These are phyloP conservation scores for Poicephalus meyeri DNA, from an alignment of 2,113 vertebrate species.

Conservation along the genomic window DNA sequence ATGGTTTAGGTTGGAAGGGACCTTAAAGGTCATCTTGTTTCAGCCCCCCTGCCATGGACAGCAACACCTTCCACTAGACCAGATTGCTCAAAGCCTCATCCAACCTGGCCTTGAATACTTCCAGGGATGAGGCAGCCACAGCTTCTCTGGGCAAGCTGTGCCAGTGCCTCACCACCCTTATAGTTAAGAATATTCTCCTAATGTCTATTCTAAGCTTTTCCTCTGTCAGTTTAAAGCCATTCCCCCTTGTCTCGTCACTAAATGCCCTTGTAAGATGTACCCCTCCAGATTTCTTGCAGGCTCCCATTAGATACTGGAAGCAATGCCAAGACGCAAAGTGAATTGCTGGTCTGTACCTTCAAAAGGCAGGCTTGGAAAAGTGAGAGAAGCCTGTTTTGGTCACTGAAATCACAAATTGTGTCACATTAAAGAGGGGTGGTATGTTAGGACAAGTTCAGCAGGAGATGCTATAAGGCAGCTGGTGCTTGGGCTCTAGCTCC, in stretches of 20 bases:
- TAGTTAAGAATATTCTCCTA: background rate
- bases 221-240: background rate
- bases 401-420: background rate
- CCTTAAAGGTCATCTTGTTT: background rate
- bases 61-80: background rate
- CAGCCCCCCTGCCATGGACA: background rate
- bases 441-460: background rate
- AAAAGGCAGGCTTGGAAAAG: background rate
- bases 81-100: background rate
- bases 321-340: accelerated
- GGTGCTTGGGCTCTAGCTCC: background rate
- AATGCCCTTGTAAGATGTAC: background rate
- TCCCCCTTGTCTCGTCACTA: background rate
- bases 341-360: accelerated
- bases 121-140: background rate
- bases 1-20: background rate
- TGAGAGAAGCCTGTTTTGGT: background rate
- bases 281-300: background rate
- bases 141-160: background rate
- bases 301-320: background rate
- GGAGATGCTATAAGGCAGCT: background rate
- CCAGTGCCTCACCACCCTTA: background rate
- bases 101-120: background rate
- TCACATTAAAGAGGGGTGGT: background rate
- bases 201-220: background rate